Evolutionary conservation across 1,140 invertebrate genomes (phyloP), one percentile per base, ranked within the genome.

Genomic region (Drosophila auraria): DNA sequence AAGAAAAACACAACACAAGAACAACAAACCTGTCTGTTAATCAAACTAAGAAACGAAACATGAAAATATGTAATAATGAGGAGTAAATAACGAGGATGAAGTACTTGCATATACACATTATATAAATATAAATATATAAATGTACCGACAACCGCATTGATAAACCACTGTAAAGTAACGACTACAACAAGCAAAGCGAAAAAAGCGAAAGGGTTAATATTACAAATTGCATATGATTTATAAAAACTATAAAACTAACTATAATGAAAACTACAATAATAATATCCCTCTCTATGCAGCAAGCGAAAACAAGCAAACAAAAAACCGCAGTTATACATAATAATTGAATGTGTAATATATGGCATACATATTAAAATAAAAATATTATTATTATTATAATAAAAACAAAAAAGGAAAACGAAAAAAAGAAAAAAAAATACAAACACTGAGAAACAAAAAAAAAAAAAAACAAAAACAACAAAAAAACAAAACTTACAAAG

Each of bases 91-190:
- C 42, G 54, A 66, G 57, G 53, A 56, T 56, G 33, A 60, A 49
- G 70, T 47, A 77, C 59, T 66, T 66, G 70, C 38, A 78, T 77
- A 82, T 47, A 53, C 53, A 38, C 53, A 23, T 38, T 51, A 75
- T 69, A 72, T 71, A 80, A 50, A 73, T 66, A 63, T 59, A 80
- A 56, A 68, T 75, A 75, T 74, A 80, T 83, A 87, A 90, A 77
- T 90, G 82, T 91, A 90, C 76, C 87, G 81, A 87, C 82, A 87
- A 36, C 30, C 2, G 23, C 53, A 56, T 90, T 90, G 78, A 91
- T 87, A 82, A 15, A 56, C 33, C 38, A 82, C 54, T 89, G 87
- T 90, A 91, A 90, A 81, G 80, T 80, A 68, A 83, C 49, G 60
- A 80, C 63, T 42, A 74, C 49, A 44, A 77, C 9, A 20, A 20